Conservation (phyloP, 2,888 invertebrate genomes). For the Thymelicus lineola region DNA sequence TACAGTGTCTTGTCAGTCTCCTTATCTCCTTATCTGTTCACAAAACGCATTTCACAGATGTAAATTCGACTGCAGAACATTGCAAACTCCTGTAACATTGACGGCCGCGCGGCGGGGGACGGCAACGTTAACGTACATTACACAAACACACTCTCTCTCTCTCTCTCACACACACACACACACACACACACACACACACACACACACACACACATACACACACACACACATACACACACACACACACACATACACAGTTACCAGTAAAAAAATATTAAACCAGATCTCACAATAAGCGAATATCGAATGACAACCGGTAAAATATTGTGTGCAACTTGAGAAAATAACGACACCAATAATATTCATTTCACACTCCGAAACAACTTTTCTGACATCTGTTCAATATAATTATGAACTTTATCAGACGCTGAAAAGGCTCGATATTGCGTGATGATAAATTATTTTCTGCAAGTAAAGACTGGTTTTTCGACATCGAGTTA, state of each 20-base stretch:
- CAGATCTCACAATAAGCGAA: slow-evolving; percentile 40
- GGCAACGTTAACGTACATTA: slow-evolving; percentile 4
- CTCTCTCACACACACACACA: no score
- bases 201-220: no score
- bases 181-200: no score
- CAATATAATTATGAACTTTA: slow-evolving; percentile 4
- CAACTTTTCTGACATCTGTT: slow-evolving; percentile 9
- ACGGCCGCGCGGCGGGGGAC: neutral
- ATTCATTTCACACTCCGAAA: slow-evolving; percentile 63
- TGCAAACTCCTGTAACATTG: slow-evolving; percentile 1
- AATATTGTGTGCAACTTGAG: slow-evolving; percentile 56
- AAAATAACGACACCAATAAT: slow-evolving; percentile 69
- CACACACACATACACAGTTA: neutral
- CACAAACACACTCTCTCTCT: no score
- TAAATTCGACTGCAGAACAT: neutral
- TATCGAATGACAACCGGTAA: slow-evolving; percentile 67
- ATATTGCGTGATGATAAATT: slow-evolving; percentile 36
- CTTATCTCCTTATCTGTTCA: no score
- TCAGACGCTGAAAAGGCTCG: slow-evolving; percentile 42
- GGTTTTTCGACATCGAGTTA: slow-evolving; percentile 53
- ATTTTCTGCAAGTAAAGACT: slow-evolving; percentile 38
- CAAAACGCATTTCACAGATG: neutral
- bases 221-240: no score
- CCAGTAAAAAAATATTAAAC: slow-evolving; percentile 35
- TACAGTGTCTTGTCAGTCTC: no score